Percentiles rank a stretch among this genome's conserved stretches.
Evolutionary conservation across 2,888 invertebrate species (phyloP).

Genomic region (Heliconius charithonia): DNA sequence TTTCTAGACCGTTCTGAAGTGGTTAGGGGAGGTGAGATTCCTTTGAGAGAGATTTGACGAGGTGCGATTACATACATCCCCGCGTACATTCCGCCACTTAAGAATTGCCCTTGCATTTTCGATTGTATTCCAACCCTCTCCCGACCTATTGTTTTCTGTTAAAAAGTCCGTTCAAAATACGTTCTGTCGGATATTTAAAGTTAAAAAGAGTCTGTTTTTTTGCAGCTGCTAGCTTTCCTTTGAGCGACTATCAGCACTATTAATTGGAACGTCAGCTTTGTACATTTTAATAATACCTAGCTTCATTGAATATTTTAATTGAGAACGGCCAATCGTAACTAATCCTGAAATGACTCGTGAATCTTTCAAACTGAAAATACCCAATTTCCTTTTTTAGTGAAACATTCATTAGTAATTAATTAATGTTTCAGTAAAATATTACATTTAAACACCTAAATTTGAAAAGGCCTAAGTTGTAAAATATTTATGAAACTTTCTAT

Average conservation of each 20-base stretch:
- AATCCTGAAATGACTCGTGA: background rate
- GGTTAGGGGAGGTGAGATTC: conserved; percentile 41
- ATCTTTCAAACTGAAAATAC: background rate
- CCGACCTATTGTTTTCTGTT: conserved; percentile 41
- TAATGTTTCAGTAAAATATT: background rate
- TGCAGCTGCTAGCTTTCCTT: conserved; percentile 12
- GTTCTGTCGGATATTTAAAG: conserved; percentile 26
- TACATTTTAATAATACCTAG: conserved; percentile 3
- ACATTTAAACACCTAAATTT: background rate
- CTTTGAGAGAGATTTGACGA: conserved; percentile 44
- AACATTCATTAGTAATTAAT: background rate
- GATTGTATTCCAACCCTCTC: conserved; percentile 45
- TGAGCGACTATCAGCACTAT: conserved; percentile 17
- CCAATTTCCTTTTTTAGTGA: background rate
- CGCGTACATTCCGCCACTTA: conserved; percentile 38
- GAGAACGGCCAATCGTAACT: background rate
- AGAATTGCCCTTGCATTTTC: conserved; percentile 46
- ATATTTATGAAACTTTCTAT: conserved; percentile 7
- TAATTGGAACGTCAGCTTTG: conserved; percentile 22
- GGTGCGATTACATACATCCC: conserved; percentile 42
- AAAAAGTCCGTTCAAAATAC: conserved; percentile 30
- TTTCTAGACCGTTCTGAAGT: conserved; percentile 36
- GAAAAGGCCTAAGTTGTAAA: background rate
- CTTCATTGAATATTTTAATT: conserved; percentile 14
- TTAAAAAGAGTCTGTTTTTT: conserved; percentile 15